Evolutionary conservation across 1,140 invertebrate genomes (phyloP).

Genomic region (Hylyphantes graminicola): DNA sequence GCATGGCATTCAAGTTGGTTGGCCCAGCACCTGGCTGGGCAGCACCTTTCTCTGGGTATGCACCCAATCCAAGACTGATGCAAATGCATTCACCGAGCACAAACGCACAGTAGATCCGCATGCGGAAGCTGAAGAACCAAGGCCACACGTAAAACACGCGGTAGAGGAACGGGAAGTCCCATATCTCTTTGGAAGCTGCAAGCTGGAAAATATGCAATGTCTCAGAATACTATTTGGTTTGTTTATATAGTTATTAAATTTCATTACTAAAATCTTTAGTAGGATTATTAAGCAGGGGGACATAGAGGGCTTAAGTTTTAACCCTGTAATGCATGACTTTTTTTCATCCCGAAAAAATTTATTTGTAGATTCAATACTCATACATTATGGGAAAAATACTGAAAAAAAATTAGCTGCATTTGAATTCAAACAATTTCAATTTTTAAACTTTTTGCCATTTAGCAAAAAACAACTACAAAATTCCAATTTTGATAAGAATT

Average conservation of each 20-base stretch:
- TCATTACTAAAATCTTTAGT: background rate
- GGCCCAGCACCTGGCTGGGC: constrained; percentile 47
- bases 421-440: too few relatives aligned
- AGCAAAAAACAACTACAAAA: too few relatives aligned
- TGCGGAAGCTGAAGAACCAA: constrained; percentile 56
- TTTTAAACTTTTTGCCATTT: too few relatives aligned
- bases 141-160: constrained; percentile 42
- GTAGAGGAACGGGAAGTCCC: constrained; percentile 39
- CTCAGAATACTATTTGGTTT: too few relatives aligned
- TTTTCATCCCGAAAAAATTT: too few relatives aligned
- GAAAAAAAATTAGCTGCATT: too few relatives aligned
- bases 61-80: constrained; percentile 43
- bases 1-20: constrained; percentile 19
- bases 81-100: constrained; percentile 53
- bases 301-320: too few relatives aligned
- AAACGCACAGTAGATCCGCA: constrained; percentile 55
- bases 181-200: constrained; percentile 46
- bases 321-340: too few relatives aligned
- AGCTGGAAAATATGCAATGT: background rate
- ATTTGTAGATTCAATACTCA: too few relatives aligned
- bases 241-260: too few relatives aligned
- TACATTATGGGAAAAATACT: too few relatives aligned
- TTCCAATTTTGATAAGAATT: too few relatives aligned
- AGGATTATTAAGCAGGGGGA: background rate
- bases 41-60: constrained; percentile 38